These are phyloP conservation scores for Poicephalus gulielmi DNA, from an alignment of 2,113 vertebrate species.

Conservation along the genomic window DNA sequence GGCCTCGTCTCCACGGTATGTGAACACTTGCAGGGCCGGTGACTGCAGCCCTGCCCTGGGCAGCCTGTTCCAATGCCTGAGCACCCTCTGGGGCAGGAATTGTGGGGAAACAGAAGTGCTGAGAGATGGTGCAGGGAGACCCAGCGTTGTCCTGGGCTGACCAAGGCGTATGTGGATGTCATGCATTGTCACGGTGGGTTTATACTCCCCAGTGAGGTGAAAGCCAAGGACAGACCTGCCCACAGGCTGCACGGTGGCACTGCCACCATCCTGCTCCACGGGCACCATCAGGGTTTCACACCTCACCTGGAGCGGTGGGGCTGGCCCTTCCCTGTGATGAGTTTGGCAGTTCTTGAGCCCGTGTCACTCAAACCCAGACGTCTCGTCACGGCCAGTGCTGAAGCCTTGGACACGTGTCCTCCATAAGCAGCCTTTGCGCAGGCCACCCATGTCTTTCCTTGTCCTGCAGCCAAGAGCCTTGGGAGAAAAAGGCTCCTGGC, in stretches of 20 bases:
- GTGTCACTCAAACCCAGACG: not conserved
- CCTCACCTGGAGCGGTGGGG: not conserved
- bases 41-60: not conserved
- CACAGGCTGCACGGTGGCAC: rapidly evolving
- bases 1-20: rapidly evolving
- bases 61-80: not conserved
- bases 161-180: not conserved
- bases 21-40: not conserved
- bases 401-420: not conserved
- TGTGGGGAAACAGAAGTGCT: not conserved
- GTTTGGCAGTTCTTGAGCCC: not conserved
- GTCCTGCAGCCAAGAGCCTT: not conserved
- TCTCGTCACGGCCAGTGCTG: not conserved
- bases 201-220: not conserved
- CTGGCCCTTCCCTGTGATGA: not conserved
- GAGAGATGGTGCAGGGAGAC: not conserved
- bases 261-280: not conserved
- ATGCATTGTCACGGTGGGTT: rapidly evolving
- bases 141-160: not conserved
- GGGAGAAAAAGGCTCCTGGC: not conserved
- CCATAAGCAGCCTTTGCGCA: not conserved
- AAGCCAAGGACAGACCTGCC: not conserved
- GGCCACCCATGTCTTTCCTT: not conserved
- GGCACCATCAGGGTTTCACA: not conserved
- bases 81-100: not conserved